A percentile compares a stretch with the other conserved stretches of the same genome.
phyloP scores from a whole-genome alignment of 2,888 invertebrate genomes.

The Amiota minor region DNA sequence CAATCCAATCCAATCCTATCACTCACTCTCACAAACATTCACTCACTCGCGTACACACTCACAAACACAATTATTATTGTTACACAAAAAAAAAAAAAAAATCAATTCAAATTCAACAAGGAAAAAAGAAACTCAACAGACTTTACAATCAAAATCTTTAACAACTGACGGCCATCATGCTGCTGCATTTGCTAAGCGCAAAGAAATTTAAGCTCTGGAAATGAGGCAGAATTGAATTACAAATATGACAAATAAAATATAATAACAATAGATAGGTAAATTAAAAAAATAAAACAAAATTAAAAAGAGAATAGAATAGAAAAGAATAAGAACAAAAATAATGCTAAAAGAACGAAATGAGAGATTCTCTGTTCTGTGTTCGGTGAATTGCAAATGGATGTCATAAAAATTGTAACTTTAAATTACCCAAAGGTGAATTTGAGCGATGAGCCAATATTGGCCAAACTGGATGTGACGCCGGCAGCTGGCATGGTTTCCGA shows the following conservation, averaged over 20 bases:
- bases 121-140: no score
- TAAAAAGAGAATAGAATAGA: conserved; percentile 5
- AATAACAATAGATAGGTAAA: conserved; percentile 24
- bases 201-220: conserved; percentile 16
- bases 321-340: conserved; percentile 1
- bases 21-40: no score
- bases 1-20: no score
- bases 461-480: conserved; percentile 83
- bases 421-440: conserved; percentile 89
- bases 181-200: conserved; percentile 15
- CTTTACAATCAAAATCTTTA: neutral
- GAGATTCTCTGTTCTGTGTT: neutral
- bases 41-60: no score
- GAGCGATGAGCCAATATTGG: conserved; percentile 85
- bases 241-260: neutral
- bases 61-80: neutral
- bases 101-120: neutral
- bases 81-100: conserved; percentile 6
- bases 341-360: no score
- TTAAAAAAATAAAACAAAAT: conserved; percentile 1
- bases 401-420: conserved; percentile 7
- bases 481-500: conserved; percentile 84
- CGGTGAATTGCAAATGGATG: neutral
- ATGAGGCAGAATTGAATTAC: neutral
- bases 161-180: neutral